phyloP scores from a whole-genome alignment of 2,888 invertebrate genomes.

The Phania funesta region DNA sequence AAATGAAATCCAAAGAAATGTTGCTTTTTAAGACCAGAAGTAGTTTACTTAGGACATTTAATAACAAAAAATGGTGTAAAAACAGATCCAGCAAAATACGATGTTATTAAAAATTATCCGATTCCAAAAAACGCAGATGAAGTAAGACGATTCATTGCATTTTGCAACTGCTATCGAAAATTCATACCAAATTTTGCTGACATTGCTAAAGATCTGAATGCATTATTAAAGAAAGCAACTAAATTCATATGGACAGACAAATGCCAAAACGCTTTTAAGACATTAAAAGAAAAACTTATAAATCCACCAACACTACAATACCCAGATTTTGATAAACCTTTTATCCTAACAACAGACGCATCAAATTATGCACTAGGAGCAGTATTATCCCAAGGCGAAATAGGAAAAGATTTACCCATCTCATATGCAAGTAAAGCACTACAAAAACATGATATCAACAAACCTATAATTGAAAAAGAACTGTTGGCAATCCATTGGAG shows the following conservation, averaged over 20 bases:
- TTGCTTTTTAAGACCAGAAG: conserved; percentile 1
- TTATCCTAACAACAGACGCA: conserved; percentile 8
- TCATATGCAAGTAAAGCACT: no score
- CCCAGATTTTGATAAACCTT: conserved; percentile 1
- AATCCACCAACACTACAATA: background rate
- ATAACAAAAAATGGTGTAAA: no score
- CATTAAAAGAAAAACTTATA: background rate
- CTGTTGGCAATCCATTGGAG: conserved; percentile 1
- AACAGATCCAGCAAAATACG: background rate
- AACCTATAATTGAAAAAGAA: conserved; percentile 12
- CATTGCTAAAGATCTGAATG: no score
- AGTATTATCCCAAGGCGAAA: no score
- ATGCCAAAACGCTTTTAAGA: background rate
- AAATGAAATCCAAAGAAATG: background rate
- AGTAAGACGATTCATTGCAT: no score
- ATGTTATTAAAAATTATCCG: background rate
- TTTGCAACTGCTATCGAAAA: no score
- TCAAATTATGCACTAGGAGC: conserved; percentile 8
- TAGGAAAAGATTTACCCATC: no score
- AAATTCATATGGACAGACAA: no score
- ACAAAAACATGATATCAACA: background rate
- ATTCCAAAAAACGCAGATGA: background rate
- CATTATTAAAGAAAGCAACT: no score
- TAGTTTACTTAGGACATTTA: no score
- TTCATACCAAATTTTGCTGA: no score